Percentiles rank a stretch among this genome's conserved stretches.
These are phyloP conservation scores for Turritopsis rubra DNA, from an alignment of 30 jellyfish, hydroid and myxozoan genomes.

Conservation along the genomic window DNA sequence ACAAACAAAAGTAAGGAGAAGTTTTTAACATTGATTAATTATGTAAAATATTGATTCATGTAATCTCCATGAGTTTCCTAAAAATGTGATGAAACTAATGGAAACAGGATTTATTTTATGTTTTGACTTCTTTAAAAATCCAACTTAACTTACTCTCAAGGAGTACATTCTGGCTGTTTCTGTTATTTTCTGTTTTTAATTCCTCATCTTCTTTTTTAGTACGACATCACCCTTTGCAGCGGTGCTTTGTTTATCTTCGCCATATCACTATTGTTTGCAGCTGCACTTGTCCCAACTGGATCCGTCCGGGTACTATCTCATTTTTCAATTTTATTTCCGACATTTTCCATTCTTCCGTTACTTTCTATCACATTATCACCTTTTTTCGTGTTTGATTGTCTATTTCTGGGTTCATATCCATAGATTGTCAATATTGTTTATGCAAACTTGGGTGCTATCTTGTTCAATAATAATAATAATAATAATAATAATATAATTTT, in stretches of 20 bases:
- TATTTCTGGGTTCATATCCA: not conserved
- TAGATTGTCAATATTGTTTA: slow-evolving; percentile 58
- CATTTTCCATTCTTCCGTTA: not conserved
- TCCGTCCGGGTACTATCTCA: slow-evolving; percentile 46
- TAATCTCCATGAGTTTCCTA: no score
- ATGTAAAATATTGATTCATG: no score
- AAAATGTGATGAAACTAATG: no score
- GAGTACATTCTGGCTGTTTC: no score
- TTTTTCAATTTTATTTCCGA: no score
- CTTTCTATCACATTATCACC: not conserved
- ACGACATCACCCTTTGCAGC: slow-evolving; percentile 78
- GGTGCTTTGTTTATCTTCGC: slow-evolving; percentile 60
- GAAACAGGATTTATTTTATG: no score
- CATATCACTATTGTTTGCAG: slow-evolving; percentile 57
- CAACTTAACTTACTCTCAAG: no score
- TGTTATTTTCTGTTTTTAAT: not conserved
- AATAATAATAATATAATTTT: no score
- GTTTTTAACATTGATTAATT: no score
- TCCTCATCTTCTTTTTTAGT: slow-evolving; percentile 25
- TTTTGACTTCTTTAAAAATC: no score
- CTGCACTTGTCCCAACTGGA: slow-evolving; percentile 60
- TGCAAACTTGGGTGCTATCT: slow-evolving; percentile 76
- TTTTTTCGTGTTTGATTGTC: not conserved
- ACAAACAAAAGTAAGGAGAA: slow-evolving; percentile 68
- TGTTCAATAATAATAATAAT: no score